Base-by-base conservation (phyloP, 2,797 vertebrate species). In the Typhlichthys eigenmanni region DNA sequence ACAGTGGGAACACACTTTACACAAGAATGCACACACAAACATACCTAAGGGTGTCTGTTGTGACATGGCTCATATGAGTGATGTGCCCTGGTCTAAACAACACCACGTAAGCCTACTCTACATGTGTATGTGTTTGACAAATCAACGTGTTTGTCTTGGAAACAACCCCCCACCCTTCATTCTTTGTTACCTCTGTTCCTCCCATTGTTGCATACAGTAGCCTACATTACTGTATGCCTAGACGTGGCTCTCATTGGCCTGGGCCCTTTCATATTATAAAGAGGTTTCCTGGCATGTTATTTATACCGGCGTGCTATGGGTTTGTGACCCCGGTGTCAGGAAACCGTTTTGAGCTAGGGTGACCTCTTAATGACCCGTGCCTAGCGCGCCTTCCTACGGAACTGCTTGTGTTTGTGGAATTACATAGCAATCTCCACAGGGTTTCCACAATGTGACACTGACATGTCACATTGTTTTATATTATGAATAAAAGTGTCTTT, bases 171-270 rank as follows among this genome's bases (percentile, higher is more conserved):
- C 13, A 45, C n/a, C 65, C 53, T 34, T 29, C 51, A 60, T 68
- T 60, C 50, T 71, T 76, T 66, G 75, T 88, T 66, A 72, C 65
- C 29, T 24, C 14, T 55, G 71, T 85, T 87, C 74, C 79, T 83
- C 62, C 69, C 24, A 79, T 79, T 84, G 77, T 80, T 24, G 3
- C 24, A 24, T 24, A 24, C 24, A 24, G 24, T 24, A 24, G 24
- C 24, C 24, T 24, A 24, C 14, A 16, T 17, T 55, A 61, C 24
- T 45, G 48, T 10, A 47, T 63, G 38, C 38, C 49, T 45, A 34
- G 47, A 58, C 43, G 14, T 66, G 58, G 52, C 59, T 38, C 58
- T 54, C 66, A 51, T 19, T 55, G 47, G 45, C 61, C 50, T 48
- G 17, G 52, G 55, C 34, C 34, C 63, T 49, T 58, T 47, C 7